These are phyloP conservation scores for Paramormyrops hopkinsi DNA, from an alignment of 2,797 vertebrate genomes.

Conservation along the genomic window DNA sequence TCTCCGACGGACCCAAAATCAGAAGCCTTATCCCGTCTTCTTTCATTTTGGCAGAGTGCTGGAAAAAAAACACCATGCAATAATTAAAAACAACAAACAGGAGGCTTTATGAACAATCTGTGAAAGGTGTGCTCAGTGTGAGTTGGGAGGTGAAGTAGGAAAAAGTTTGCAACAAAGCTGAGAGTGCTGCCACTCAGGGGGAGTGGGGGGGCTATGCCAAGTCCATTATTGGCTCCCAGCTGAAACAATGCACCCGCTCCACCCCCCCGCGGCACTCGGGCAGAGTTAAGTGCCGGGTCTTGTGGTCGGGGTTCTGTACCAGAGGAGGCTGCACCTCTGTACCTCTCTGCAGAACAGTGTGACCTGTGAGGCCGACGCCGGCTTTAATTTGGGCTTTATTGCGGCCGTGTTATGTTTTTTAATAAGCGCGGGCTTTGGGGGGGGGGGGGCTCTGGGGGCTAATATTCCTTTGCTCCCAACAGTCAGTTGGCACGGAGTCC, in stretches of 20 bases:
- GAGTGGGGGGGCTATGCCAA: conserved; percentile 50
- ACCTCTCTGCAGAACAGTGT: conserved; percentile 56
- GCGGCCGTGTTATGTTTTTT: conserved; percentile 62
- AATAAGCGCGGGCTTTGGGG: conserved; percentile 54
- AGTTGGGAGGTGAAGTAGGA: background rate
- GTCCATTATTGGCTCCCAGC: conserved; percentile 61
- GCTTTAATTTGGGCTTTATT: conserved; percentile 55
- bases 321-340: conserved; percentile 51
- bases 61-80: background rate
- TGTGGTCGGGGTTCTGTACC: conserved; percentile 45
- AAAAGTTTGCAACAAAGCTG: conserved; percentile 41
- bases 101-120: conserved; percentile 10
- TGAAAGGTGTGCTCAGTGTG: background rate
- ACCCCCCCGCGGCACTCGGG: conserved; percentile 54
- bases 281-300: conserved; percentile 56
- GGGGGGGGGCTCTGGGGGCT: conserved; percentile 53
- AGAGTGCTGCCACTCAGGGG: conserved; percentile 46
- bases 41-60: background rate
- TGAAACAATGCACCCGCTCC: conserved; percentile 56
- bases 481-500: conserved; percentile 69
- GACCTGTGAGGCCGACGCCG: conserved; percentile 48
- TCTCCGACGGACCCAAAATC: background rate
- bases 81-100: conserved; percentile 25
- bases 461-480: conserved; percentile 71
- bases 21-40: background rate